Base-by-base conservation (phyloP, 2,113 vertebrate genomes). In the Romanogobio albipinnatus region DNA sequence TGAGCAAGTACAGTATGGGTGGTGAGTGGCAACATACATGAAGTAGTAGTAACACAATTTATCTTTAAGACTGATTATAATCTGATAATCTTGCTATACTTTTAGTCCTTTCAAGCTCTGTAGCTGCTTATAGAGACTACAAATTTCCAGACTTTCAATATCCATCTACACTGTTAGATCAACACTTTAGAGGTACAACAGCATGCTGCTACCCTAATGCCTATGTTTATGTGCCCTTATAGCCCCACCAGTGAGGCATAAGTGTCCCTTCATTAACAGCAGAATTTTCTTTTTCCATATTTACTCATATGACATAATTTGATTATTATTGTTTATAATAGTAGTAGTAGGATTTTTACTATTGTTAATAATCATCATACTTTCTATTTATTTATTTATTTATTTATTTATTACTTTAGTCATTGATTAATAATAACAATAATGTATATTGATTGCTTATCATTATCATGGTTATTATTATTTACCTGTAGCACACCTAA, bases 1-100 rank as follows among this genome's bases (percentile, higher is more conserved):
- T 91, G 91, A 91, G 90, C 91, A 90, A 90, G 88, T 91, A 90
- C 87, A 84, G 76, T 79, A 83, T 39, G 39, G 86, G 84, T 66
- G 88, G 58, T 81, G 81, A 89, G 85, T 74, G 80, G 86, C 71
- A 70, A 84, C 80, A 83, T 85, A 80, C 51, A 74, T 86, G 71
- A 82, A 76, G 26, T 26, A 78, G 73, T 43, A 62, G 43, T 62
- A 47, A 1, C 2, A 29, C 43, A 9, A 64, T 81, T 43, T 49
- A 7, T 66, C 7, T 66, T 62, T 79, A 24, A 29, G 43, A 74
- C 24, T 56, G 17, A 56, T 56, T 56, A 19, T 8, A 53, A 26
- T 6, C 1, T 29, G 4, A 29, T 29, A 39, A 36, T 36, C 24
- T 45, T 85, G 49, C 13, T 53, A 39, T 39, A n/a, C 13, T 76